Percentiles rank a stretch among this genome's conserved stretches.
These are phyloP conservation scores for Dendropsophus ebraccatus DNA, from an alignment of 2,113 vertebrate species.

Conservation along the genomic window DNA sequence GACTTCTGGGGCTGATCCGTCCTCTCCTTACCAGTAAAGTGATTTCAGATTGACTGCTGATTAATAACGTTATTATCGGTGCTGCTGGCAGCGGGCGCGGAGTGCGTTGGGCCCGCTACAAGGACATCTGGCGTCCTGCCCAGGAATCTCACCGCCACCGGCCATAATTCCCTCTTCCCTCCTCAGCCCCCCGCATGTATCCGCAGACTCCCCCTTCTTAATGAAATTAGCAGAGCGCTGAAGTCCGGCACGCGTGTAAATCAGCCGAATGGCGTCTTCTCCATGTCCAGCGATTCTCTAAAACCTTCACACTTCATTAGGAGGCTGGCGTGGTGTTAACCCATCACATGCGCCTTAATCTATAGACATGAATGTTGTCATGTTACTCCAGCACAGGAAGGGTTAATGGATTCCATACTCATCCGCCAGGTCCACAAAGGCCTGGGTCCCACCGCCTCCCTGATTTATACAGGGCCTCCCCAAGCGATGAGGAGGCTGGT, in stretches of 20 bases:
- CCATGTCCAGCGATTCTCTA: conserved; percentile 12
- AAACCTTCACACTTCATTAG: conserved; percentile 44
- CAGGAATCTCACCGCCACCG: not conserved
- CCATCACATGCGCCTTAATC: too few relatives aligned
- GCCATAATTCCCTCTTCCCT: not conserved
- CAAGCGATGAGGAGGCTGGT: not conserved
- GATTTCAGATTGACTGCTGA: not conserved
- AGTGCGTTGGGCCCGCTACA: conserved; percentile 1
- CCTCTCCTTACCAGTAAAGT: not conserved
- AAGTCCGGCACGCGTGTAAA: conserved; percentile 26
- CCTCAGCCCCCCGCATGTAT: not conserved
- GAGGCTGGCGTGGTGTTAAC: not conserved
- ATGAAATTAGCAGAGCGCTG: conserved; percentile 48
- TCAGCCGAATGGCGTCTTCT: conserved; percentile 19
- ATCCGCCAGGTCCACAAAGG: not conserved
- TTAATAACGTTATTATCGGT: conserved; percentile 12
- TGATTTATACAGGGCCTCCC: not conserved
- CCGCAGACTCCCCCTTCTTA: conserved; percentile 25
- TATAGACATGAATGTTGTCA: not conserved
- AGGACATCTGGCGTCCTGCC: conserved; percentile 30
- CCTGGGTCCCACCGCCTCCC: not conserved
- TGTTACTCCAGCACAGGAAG: not conserved
- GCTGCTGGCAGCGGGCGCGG: not conserved
- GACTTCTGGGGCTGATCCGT: not conserved
- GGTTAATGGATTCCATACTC: not conserved